phyloP scores from a whole-genome alignment of 2,113 vertebrate species.

The Oreocharis arfaki region DNA sequence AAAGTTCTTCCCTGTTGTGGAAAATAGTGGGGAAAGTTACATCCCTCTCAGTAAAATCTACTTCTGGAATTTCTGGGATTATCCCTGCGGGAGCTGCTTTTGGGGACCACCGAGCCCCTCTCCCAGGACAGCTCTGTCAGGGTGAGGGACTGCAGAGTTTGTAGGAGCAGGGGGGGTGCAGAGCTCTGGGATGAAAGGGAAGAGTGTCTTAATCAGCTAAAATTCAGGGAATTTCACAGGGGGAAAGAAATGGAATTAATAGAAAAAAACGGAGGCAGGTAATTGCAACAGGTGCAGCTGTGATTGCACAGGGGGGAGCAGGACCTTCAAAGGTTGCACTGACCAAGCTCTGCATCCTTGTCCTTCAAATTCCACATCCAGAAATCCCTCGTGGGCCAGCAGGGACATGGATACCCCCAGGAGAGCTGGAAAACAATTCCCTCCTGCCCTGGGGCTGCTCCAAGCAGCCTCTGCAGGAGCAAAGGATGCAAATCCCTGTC shows the following conservation, averaged over 20 bases:
- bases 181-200: not conserved
- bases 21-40: not conserved
- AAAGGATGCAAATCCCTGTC: not conserved
- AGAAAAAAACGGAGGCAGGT: not conserved
- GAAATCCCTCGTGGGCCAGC: not conserved
- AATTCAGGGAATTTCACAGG: not conserved
- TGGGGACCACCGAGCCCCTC: rapidly evolving
- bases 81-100: not conserved
- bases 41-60: rapidly evolving
- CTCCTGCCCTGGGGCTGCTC: rapidly evolving
- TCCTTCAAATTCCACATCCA: not conserved
- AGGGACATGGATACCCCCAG: not conserved
- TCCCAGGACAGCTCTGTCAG: not conserved
- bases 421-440: not conserved
- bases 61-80: not conserved
- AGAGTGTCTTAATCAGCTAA: not conserved
- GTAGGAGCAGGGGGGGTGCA: not conserved
- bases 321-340: not conserved
- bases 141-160: not conserved
- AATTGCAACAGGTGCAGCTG: not conserved
- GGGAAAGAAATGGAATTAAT: not conserved
- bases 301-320: not conserved
- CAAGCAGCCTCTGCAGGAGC: not conserved
- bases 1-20: not conserved
- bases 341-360: not conserved